Evolutionary conservation across 2,888 invertebrate species (phyloP).

Genomic region (Apeira syringaria): DNA sequence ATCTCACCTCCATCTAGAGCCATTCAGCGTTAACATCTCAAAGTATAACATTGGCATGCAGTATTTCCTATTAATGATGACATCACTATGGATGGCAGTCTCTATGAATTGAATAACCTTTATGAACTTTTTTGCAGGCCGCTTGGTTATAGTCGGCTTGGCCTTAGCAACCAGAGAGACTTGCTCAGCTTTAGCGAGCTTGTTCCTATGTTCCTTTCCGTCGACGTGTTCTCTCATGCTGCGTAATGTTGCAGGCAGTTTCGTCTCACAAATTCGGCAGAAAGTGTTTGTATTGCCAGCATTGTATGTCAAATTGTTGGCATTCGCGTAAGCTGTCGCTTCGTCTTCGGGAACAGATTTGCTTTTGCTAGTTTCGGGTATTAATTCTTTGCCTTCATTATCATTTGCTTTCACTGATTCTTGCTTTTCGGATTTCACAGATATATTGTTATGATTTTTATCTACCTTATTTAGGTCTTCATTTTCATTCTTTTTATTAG

Average conservation of each 20-base stretch:
- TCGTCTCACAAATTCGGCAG: constrained; percentile 37
- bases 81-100: constrained; percentile 8
- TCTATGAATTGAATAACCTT: too few species aligned
- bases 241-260: constrained; percentile 35
- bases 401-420: not conserved
- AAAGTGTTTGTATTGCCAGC: constrained; percentile 30
- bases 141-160: constrained; percentile 6
- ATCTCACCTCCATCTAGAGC: constrained; percentile 28
- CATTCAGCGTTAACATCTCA: constrained; percentile 26
- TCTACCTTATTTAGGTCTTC: not conserved
- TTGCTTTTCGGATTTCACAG: not conserved
- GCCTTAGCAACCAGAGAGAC: not conserved
- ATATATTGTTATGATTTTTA: constrained; percentile 5
- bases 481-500: not conserved
- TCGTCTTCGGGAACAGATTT: constrained; percentile 11
- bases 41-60: constrained; percentile 34
- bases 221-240: constrained; percentile 45
- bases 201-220: constrained; percentile 40
- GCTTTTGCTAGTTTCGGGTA: not conserved
- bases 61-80: constrained; percentile 40
- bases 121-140: constrained; percentile 16
- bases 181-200: constrained; percentile 6
- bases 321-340: constrained; percentile 29
- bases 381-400: not conserved
- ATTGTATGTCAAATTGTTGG: constrained; percentile 37